Evolutionary conservation across 2,113 vertebrate genomes (phyloP).

Genomic region (Anarrhichthys ocellatus): DNA sequence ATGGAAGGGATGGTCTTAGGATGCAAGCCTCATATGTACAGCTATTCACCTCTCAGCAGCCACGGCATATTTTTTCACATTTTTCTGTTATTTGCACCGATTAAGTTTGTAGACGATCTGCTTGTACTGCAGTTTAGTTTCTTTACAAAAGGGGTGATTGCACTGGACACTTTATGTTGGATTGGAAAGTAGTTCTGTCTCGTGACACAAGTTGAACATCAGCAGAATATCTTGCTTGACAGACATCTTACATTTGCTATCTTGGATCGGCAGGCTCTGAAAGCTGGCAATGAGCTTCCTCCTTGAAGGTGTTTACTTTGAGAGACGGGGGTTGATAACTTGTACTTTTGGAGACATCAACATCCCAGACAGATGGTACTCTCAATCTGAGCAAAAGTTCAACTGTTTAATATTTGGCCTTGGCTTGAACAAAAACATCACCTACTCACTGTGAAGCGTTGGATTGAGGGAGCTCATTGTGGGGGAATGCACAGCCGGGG

Average conservation of each 20-base stretch:
- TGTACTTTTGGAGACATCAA: background rate
- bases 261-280: no score
- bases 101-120: slow-evolving; percentile 1
- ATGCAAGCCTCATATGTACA: background rate
- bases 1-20: background rate
- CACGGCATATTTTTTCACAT: background rate
- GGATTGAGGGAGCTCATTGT: background rate
- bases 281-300: no score
- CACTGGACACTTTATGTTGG: slow-evolving; percentile 22
- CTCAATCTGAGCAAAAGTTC: background rate
- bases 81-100: slow-evolving; percentile 2
- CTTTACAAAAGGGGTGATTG: slow-evolving; percentile 15
- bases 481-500: no score
- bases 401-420: background rate
- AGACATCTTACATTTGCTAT: background rate
- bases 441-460: background rate
- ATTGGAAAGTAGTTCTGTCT: background rate
- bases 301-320: background rate
- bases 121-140: slow-evolving; percentile 16
- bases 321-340: background rate
- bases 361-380: background rate
- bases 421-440: background rate
- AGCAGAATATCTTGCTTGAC: background rate
- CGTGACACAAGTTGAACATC: background rate
- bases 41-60: background rate